phyloP scores from a whole-genome alignment of 2,888 invertebrate species.

The Sphecodes monilicornis region DNA sequence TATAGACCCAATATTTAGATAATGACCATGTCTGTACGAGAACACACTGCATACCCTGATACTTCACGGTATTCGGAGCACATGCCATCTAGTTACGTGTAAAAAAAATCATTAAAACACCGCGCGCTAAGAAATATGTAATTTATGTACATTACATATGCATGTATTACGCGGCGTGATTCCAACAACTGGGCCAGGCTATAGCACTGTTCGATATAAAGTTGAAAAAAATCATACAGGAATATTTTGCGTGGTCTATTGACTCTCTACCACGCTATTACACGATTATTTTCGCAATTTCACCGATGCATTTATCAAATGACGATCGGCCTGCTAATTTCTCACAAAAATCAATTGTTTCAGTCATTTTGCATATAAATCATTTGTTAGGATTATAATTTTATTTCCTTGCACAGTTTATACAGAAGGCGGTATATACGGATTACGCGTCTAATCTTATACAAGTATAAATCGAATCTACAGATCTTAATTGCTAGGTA shows the following conservation, averaged over 20 bases:
- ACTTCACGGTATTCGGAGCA: not conserved
- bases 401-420: too few relatives aligned
- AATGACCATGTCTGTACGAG: not conserved
- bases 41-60: not conserved
- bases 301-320: not conserved
- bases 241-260: not conserved
- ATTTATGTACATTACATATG: constrained; percentile 1
- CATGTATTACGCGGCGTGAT: not conserved
- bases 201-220: not conserved
- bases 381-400: too few relatives aligned
- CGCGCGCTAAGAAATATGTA: not conserved
- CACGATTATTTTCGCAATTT: not conserved
- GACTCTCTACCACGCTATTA: not conserved
- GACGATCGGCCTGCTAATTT: not conserved
- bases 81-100: not conserved
- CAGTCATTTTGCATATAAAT: not conserved
- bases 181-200: not conserved
- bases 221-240: not conserved
- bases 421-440: too few relatives aligned
- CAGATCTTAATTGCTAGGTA: too few relatives aligned
- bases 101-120: constrained; percentile 8
- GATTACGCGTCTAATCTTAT: too few relatives aligned
- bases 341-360: not conserved
- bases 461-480: too few relatives aligned
- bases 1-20: not conserved